Evolutionary conservation across 2,888 invertebrate species (phyloP).

Genomic region (Gryllus longicercus): DNA sequence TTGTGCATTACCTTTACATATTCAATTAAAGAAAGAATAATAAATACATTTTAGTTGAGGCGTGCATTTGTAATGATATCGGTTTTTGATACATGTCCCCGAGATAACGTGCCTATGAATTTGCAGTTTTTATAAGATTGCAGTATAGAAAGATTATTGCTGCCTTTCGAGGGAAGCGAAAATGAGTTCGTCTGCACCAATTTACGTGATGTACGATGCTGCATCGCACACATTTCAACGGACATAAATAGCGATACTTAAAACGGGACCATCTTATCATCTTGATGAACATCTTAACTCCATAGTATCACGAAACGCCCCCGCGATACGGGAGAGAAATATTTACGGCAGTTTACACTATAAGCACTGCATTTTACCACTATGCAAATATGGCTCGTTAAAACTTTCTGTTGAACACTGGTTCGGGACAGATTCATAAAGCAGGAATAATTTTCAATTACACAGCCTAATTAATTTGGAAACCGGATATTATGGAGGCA

Average conservation of each 20-base stretch:
- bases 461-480: background rate
- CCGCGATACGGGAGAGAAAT: background rate
- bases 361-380: background rate
- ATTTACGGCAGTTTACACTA: constrained; percentile 17
- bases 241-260: background rate
- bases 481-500: background rate
- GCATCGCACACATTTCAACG: background rate
- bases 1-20: no score
- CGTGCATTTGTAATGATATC: no score
- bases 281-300: constrained; percentile 5
- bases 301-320: background rate
- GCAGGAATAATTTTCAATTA: background rate
- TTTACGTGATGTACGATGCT: background rate
- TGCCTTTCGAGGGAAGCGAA: no score
- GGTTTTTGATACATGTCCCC: no score
- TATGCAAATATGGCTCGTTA: background rate
- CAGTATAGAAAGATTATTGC: no score
- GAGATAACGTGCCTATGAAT: no score
- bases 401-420: background rate
- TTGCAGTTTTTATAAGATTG: no score
- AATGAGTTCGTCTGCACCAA: background rate
- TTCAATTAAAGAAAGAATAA: no score
- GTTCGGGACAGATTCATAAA: constrained; percentile 7
- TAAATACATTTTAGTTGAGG: no score
- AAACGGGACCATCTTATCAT: constrained; percentile 5